These are phyloP conservation scores for Echinometra lucunter DNA, from an alignment of 53 echinoderm and acorn worm genomes.

Conservation along the genomic window DNA sequence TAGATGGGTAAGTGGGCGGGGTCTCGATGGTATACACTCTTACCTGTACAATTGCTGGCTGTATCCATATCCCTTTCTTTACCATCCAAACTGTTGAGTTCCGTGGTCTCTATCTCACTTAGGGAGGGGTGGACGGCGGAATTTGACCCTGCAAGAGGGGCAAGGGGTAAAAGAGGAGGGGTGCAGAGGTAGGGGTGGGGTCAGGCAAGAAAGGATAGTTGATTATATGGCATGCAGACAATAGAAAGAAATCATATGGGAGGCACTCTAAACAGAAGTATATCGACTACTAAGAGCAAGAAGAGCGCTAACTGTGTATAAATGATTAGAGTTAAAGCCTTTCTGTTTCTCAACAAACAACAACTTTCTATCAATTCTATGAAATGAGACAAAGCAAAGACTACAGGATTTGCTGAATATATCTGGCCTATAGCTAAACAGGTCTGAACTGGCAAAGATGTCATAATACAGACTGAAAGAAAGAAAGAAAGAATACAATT, in stretches of 20 bases:
- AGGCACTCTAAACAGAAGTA: background rate
- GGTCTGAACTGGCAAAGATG: background rate
- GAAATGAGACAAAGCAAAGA: too few species aligned
- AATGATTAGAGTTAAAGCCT: background rate
- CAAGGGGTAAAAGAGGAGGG: background rate
- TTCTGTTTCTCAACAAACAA: background rate
- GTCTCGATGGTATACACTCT: background rate
- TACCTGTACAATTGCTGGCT: conserved; percentile 86
- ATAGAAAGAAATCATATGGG: background rate
- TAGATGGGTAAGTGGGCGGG: background rate
- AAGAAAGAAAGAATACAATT: background rate
- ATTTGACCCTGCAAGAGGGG: conserved; percentile 47
- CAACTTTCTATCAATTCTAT: too few species aligned
- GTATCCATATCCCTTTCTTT: conserved; percentile 80
- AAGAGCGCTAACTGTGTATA: background rate
- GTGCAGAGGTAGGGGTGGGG: background rate
- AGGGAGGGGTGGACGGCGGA: conserved; percentile 34
- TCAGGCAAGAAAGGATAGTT: conserved; percentile 8
- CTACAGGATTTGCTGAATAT: background rate
- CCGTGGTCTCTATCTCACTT: conserved; percentile 57
- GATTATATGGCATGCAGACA: conserved; percentile 10
- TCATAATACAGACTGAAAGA: background rate
- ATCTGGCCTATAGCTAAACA: background rate
- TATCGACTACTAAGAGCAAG: background rate
- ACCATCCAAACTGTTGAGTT: conserved; percentile 56